Evolutionary conservation across 2,888 invertebrate species (phyloP).

Genomic region (Uloborus plumipes): DNA sequence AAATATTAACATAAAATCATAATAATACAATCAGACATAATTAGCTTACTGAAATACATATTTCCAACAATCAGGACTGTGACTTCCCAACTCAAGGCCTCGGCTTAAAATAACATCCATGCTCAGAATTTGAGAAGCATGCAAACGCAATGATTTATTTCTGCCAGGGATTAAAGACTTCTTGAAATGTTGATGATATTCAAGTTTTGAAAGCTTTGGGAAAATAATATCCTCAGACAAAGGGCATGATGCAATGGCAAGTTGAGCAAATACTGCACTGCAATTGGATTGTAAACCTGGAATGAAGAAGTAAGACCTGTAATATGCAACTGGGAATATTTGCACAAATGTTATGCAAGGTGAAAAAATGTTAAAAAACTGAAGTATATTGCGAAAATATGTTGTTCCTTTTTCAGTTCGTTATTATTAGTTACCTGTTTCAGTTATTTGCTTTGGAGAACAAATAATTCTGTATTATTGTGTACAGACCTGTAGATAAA

Average conservation of each 20-base stretch:
- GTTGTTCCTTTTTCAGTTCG: no score
- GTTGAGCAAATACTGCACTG: slow-evolving; percentile 87
- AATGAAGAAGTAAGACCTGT: background rate
- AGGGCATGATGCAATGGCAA: slow-evolving; percentile 91
- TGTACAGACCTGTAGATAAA: no score
- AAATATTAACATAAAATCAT: no score
- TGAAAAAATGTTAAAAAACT: background rate
- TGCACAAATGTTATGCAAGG: background rate
- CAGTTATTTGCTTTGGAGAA: no score
- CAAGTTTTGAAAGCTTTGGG: slow-evolving; percentile 59
- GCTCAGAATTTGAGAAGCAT: slow-evolving; percentile 90
- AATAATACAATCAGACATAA: background rate
- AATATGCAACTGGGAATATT: background rate
- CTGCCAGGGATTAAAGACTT: slow-evolving; percentile 60
- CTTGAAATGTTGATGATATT: slow-evolving; percentile 58
- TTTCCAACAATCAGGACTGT: slow-evolving; percentile 94
- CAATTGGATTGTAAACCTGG: slow-evolving; percentile 87
- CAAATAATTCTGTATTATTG: no score
- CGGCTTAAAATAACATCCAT: slow-evolving; percentile 90
- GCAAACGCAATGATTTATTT: slow-evolving; percentile 74
- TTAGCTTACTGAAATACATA: slow-evolving; percentile 87
- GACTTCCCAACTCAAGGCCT: slow-evolving; percentile 91
- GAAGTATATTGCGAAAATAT: background rate
- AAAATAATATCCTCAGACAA: slow-evolving; percentile 73
- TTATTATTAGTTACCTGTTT: no score